Evolutionary conservation across 1,140 invertebrate genomes (phyloP), one percentile per base, ranked within the genome.

Genomic region (Bombus impatiens): DNA sequence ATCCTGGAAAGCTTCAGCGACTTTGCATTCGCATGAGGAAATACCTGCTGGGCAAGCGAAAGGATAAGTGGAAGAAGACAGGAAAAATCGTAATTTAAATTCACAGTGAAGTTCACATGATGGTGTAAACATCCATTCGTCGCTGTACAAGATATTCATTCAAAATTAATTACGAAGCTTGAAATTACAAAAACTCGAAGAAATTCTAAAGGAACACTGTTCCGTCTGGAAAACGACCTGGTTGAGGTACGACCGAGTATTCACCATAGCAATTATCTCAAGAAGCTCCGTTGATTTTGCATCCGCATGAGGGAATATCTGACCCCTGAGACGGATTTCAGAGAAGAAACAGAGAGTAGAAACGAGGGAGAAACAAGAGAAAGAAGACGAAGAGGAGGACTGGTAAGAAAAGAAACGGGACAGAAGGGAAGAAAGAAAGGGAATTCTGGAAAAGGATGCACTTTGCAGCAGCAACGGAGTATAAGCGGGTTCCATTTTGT

Each of bases 401-500:
- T 53, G 13, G 59, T 12, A 13, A 62, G 28, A 62, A 62, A 13
- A 62, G 59, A 74, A 78, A 81, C 37, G 42, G 72, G n/a, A 44
- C 6, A 10, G 53, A 37, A 18, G 32, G 22, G n/a, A 59, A 28
- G 78, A 82, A 68, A 88, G 83, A 82, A 78, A 88, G 83, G 87
- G 92, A 88, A 89, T 85, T 80, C 82, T 89, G 91, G 88, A 92
- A 93, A 93, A 94, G 90, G 91, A 94, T 94, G 94, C 92, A 94
- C 90, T 93, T 94, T 91, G 91, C 93, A 92, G 93, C 89, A 89
- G 82, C 91, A 89, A 91, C 92, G 92, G 90, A 93, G 93, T 94
- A 93, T 93, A 93, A 94, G 92, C 93, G 91, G 91, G 93, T 94
- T 93, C 94, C 94, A 94, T 94, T 94, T 94, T 94, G 94, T 94